These are phyloP conservation scores for Dolichopus griseipennis DNA, from an alignment of 2,888 invertebrate species.

Conservation along the genomic window DNA sequence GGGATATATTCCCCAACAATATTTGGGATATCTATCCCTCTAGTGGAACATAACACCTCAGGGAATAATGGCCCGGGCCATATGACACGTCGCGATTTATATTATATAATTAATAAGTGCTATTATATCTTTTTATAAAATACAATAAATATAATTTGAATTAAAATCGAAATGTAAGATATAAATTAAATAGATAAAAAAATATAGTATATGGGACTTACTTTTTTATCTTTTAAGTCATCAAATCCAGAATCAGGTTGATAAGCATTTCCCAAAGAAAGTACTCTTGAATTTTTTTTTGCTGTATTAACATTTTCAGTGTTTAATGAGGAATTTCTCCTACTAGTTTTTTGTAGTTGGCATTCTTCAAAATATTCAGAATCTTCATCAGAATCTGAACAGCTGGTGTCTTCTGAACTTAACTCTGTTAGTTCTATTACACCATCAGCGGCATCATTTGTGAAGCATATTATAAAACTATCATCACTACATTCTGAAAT, in stretches of 20 bases:
- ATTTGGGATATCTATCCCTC: too few species aligned
- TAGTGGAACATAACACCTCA: too few species aligned
- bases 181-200: too few species aligned
- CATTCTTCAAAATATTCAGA: constrained; percentile 16
- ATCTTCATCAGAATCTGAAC: constrained; percentile 13
- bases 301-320: constrained; percentile 8
- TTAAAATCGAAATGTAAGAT: too few species aligned
- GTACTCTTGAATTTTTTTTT: background rate
- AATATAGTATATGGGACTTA: too few species aligned
- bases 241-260: constrained; percentile 28
- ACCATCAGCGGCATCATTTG: constrained; percentile 23
- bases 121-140: too few species aligned
- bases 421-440: constrained; percentile 14
- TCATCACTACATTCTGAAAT: constrained; percentile 30
- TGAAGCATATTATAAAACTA: constrained; percentile 27
- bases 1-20: too few species aligned
- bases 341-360: constrained; percentile 10
- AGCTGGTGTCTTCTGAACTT: constrained; percentile 13
- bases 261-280: constrained; percentile 14
- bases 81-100: too few species aligned
- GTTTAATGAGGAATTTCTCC: constrained; percentile 14
- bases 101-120: too few species aligned
- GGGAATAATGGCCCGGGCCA: too few species aligned
- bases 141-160: too few species aligned
- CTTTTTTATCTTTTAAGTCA: constrained; percentile 25